phyloP scores from a whole-genome alignment of 2,797 vertebrate species.

The Danio tinwini region DNA sequence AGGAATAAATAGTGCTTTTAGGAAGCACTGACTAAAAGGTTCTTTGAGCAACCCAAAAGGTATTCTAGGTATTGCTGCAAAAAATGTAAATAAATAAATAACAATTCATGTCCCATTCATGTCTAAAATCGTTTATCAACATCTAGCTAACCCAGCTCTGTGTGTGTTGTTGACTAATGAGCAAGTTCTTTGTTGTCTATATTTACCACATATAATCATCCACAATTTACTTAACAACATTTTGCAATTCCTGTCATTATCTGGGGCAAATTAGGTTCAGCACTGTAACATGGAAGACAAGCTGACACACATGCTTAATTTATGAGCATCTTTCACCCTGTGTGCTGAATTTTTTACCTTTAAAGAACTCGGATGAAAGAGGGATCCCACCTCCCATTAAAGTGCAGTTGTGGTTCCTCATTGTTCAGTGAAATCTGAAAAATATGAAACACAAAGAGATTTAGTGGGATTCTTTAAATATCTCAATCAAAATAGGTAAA shows the following conservation, averaged over 20 bases:
- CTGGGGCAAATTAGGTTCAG: not conserved
- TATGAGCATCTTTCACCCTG: not conserved
- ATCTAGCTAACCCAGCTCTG: not conserved
- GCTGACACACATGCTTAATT: not conserved
- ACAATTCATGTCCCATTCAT: too few relatives aligned
- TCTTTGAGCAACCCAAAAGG: too few relatives aligned
- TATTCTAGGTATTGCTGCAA: too few relatives aligned
- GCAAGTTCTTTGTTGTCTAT: not conserved
- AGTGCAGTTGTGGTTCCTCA: constrained; percentile 78
- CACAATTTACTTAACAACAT: not conserved
- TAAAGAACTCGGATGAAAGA: constrained; percentile 79
- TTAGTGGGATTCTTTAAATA: not conserved
- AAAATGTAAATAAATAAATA: too few relatives aligned
- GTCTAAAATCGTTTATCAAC: too few relatives aligned
- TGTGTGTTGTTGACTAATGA: not conserved
- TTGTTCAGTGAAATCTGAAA: constrained; percentile 38
- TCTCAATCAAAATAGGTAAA: constrained; percentile 1
- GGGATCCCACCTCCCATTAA: constrained; percentile 75
- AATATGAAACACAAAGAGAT: not conserved
- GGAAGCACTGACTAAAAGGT: too few relatives aligned
- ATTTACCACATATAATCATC: not conserved
- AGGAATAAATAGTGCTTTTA: too few relatives aligned
- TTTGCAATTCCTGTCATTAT: constrained; percentile 9
- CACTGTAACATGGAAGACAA: not conserved
- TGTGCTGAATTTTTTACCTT: constrained; percentile 67